These are phyloP conservation scores for Clarias laeviceps DNA, from an alignment of 2,797 vertebrate species.

Conservation along the genomic window DNA sequence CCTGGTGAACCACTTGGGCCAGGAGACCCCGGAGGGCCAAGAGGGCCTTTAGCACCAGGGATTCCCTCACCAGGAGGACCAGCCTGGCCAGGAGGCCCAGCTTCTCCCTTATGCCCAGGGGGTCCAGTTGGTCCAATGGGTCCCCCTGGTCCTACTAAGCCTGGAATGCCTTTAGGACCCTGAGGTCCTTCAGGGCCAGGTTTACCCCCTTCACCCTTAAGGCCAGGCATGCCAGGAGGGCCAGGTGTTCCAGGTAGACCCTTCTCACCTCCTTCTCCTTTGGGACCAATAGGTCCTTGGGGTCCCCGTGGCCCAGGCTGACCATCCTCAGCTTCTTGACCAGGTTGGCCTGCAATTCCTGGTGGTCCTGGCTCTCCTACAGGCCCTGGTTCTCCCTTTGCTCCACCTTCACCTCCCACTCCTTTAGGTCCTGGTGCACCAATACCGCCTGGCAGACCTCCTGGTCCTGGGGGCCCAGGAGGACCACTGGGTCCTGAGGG, in stretches of 20 bases:
- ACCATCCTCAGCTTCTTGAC: constrained; percentile 86
- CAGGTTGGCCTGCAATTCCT: constrained; percentile 88
- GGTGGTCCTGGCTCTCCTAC: constrained; percentile 85
- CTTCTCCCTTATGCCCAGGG: constrained; percentile 87
- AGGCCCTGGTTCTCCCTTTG: constrained; percentile 83
- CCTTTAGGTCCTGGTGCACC: constrained; percentile 91
- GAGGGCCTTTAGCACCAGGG: constrained; percentile 80
- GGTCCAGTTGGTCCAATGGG: constrained; percentile 86
- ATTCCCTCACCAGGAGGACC: constrained; percentile 84
- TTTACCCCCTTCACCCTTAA: constrained; percentile 85
- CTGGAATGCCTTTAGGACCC: constrained; percentile 91
- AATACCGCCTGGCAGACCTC: constrained; percentile 82
- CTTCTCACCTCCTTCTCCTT: constrained; percentile 89
- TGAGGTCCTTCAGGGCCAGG: constrained; percentile 86
- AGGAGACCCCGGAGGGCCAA: constrained; percentile 85
- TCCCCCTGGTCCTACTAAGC: constrained; percentile 85
- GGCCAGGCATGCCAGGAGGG: constrained; percentile 79
- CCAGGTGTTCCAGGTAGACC: constrained; percentile 86
- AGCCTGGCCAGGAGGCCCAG: constrained; percentile 80
- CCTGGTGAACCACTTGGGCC: constrained; percentile 84
- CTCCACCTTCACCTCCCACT: constrained; percentile 82
- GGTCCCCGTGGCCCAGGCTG: constrained; percentile 86
- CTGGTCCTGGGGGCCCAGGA: constrained; percentile 80
- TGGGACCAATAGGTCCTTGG: constrained; percentile 83
- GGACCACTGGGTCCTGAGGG: constrained; percentile 84